Evolutionary conservation across 2,113 vertebrate genomes (phyloP).

Genomic region (Pteruthius melanotis): DNA sequence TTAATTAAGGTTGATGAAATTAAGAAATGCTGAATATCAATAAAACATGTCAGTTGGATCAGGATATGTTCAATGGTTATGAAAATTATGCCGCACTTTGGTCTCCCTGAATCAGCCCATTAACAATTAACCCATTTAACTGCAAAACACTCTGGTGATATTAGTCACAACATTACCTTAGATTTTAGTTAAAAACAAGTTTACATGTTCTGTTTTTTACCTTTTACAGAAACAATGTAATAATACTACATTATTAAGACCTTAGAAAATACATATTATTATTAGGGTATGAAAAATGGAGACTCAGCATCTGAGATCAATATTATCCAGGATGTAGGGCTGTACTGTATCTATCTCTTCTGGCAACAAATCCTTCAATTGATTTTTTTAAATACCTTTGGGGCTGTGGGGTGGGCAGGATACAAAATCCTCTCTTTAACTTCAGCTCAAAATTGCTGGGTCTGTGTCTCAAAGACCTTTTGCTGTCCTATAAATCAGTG

Average conservation of each 20-base stretch:
- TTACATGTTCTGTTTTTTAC: background rate
- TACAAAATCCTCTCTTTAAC: constrained; percentile 8
- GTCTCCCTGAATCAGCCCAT: background rate
- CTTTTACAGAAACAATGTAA: background rate
- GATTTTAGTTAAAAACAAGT: background rate
- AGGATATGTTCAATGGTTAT: background rate
- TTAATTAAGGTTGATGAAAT: background rate
- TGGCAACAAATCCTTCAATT: background rate
- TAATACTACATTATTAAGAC: background rate
- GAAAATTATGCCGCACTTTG: background rate
- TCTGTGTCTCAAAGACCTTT: constrained; percentile 35
- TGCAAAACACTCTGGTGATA: background rate
- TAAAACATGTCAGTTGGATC: background rate
- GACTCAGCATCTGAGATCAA: background rate
- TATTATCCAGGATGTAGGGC: background rate
- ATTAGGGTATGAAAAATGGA: background rate
- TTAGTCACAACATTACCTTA: background rate
- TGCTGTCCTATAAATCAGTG: constrained; percentile 25
- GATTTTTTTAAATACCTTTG: background rate
- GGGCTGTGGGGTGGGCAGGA: background rate
- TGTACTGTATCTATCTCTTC: background rate
- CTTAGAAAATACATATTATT: background rate
- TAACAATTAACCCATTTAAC: background rate
- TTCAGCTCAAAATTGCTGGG: background rate
- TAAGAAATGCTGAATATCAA: background rate